A percentile compares a stretch with the other conserved stretches of the same genome.
These are phyloP conservation scores for Erebia aethiops DNA, from an alignment of 2,888 invertebrate species.

Conservation along the genomic window DNA sequence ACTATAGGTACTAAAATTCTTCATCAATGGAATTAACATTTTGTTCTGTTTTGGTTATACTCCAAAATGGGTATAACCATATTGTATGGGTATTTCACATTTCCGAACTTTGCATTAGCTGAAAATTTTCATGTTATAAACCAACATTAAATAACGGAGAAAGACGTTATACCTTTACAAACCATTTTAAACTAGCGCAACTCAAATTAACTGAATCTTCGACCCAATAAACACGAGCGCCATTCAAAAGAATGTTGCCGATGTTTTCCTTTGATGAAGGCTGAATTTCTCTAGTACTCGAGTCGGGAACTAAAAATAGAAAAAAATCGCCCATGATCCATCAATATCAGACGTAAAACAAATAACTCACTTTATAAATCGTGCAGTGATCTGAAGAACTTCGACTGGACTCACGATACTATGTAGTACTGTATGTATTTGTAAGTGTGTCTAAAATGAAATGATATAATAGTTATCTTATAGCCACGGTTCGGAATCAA, in stretches of 20 bases:
- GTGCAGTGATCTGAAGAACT: conserved; percentile 59
- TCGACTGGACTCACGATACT: conserved; percentile 50
- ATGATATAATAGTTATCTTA: not conserved
- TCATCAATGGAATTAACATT: not conserved
- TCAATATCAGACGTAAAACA: conserved; percentile 77
- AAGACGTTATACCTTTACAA: conserved; percentile 7
- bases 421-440: conserved; percentile 8
- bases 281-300: conserved; percentile 38
- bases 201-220: conserved; percentile 22
- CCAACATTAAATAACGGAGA: not conserved
- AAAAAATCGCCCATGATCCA: conserved; percentile 68
- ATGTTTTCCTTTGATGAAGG: conserved; percentile 38
- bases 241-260: conserved; percentile 31
- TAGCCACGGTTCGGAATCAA: too few species aligned
- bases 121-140: not conserved
- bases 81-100: not conserved
- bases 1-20: too few species aligned
- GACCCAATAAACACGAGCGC: conserved; percentile 35
- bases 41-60: not conserved
- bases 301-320: conserved; percentile 43
- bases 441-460: not conserved
- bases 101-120: not conserved
- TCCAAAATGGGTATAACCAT: not conserved
- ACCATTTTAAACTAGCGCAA: conserved; percentile 9
- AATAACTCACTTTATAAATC: conserved; percentile 70